Percentiles rank a stretch among this genome's conserved stretches.
Evolutionary conservation across 2,797 vertebrate species (phyloP).

Genomic region (Sebastiscus albofasciatus): DNA sequence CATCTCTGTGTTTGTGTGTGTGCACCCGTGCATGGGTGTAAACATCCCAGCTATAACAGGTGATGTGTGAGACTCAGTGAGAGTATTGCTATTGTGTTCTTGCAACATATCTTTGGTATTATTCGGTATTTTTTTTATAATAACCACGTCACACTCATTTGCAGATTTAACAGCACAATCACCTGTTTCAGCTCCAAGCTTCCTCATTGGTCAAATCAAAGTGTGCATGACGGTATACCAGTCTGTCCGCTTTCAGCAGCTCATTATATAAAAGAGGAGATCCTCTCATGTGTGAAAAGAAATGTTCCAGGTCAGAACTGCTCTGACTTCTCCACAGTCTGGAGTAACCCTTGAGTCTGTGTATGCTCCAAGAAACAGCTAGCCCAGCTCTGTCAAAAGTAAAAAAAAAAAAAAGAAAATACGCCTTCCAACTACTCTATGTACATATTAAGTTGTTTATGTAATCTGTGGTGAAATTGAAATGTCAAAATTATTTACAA

Average conservation of each 20-base stretch:
- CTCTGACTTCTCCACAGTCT: not conserved
- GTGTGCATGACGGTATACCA: not conserved
- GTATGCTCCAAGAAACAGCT: not conserved
- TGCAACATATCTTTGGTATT: not conserved
- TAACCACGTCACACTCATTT: not conserved
- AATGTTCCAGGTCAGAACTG: not conserved
- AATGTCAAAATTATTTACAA: not conserved
- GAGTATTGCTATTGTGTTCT: not conserved
- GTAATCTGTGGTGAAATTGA: not conserved
- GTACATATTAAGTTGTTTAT: not conserved
- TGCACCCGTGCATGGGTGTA: not conserved
- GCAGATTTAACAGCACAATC: not conserved
- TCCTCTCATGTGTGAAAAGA: conserved; percentile 16
- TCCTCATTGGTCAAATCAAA: not conserved
- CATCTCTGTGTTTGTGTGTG: not conserved
- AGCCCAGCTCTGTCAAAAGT: not conserved
- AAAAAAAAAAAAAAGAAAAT: too few species aligned
- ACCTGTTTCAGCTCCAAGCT: not conserved
- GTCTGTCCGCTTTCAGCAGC: not conserved
- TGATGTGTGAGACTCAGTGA: not conserved
- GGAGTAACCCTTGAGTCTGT: not conserved
- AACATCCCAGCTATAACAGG: not conserved
- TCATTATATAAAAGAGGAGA: not conserved
- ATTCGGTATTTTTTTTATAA: not conserved
- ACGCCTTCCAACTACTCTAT: not conserved